Conservation (phyloP, 1,140 invertebrate species). For the Sesamia nonagrioides region DNA sequence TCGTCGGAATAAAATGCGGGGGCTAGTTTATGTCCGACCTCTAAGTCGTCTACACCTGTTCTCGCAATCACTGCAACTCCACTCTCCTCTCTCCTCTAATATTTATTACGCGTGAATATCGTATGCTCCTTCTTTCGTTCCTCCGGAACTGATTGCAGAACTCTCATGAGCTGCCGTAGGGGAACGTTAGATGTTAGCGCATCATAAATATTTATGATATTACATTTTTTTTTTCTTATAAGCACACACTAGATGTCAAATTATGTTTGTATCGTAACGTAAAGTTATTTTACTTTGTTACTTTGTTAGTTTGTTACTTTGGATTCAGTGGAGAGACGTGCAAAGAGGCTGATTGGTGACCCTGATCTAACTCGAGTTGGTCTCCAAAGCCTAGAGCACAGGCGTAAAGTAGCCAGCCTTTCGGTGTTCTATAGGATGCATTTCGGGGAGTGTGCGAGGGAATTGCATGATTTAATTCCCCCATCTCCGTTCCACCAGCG, state of each 20-base stretch:
- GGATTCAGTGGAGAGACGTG: too few species aligned
- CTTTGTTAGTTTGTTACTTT: too few species aligned
- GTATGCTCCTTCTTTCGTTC: conserved; percentile 76
- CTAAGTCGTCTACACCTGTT: conserved; percentile 63
- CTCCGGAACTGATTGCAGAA: conserved; percentile 60
- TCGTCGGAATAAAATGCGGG: conserved; percentile 54
- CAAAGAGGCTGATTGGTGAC: too few species aligned
- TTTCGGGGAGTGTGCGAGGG: too few species aligned
- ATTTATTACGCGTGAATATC: conserved; percentile 87
- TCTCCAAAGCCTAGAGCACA: too few species aligned
- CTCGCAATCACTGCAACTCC: conserved; percentile 84
- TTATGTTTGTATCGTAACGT: conserved; percentile 29
- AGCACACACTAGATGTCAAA: conserved; percentile 30
- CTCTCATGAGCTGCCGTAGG: conserved; percentile 29
- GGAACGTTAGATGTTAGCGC: conserved; percentile 40
- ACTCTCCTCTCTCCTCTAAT: conserved; percentile 75
- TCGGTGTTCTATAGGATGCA: too few species aligned
- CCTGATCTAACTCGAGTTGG: too few species aligned
- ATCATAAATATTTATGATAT: conserved; percentile 50
- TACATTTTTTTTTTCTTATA: conserved; percentile 35
- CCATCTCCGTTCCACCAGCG: too few species aligned
- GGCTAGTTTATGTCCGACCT: conserved; percentile 53
- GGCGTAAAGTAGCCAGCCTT: too few species aligned
- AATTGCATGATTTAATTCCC: too few species aligned
- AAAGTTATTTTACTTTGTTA: too few species aligned